Percentiles rank a stretch among this genome's conserved stretches.
phyloP scores from a whole-genome alignment of 2,888 invertebrate genomes.

The Chrysolina americana region DNA sequence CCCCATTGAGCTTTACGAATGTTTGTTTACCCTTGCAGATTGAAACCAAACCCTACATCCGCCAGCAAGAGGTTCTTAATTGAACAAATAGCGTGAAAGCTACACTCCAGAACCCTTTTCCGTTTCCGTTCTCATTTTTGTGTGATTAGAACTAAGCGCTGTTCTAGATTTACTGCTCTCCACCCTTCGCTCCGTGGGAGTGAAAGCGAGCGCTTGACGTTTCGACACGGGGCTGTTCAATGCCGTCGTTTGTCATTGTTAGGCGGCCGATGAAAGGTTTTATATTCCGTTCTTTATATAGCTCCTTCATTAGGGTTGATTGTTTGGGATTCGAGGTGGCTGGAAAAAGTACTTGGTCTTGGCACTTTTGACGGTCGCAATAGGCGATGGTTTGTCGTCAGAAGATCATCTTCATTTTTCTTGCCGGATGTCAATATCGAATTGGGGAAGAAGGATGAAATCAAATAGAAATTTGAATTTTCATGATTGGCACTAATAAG shows the following conservation, averaged over 20 bases:
- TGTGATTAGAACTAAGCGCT: background rate
- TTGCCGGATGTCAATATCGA: no score
- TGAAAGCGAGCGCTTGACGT: background rate
- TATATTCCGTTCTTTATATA: background rate
- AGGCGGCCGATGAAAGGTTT: background rate
- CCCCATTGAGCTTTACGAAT: background rate
- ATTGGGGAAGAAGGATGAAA: no score
- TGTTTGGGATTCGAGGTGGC: background rate
- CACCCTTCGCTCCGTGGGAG: background rate
- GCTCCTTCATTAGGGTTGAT: background rate
- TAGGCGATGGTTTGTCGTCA: no score
- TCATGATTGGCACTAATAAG: no score
- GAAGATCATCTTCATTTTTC: no score
- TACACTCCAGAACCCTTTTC: background rate
- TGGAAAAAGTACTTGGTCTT: no score
- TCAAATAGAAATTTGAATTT: no score
- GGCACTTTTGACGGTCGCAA: no score
- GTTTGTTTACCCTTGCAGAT: background rate
- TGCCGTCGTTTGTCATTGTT: constrained; percentile 8
- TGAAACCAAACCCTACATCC: constrained; percentile 5
- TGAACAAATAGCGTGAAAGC: background rate
- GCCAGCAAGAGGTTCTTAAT: background rate
- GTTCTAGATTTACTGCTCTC: background rate
- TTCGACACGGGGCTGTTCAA: background rate
- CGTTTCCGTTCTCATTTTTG: constrained; percentile 10